Base-by-base conservation (phyloP, 2,888 invertebrate genomes). In the Periphyllus acericola region DNA sequence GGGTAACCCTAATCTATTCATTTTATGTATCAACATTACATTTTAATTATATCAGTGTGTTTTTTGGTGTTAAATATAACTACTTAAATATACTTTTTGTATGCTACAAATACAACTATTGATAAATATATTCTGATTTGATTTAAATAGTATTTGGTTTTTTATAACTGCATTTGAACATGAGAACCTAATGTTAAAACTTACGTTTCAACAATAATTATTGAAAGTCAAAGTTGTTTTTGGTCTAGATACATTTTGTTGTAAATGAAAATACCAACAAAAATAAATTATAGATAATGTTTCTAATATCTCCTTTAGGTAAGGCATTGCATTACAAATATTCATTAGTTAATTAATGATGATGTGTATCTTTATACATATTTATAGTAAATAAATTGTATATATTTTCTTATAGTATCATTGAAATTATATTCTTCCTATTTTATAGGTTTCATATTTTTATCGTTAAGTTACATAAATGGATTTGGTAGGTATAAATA, bases 251-350 rank as follows among this genome's bases (percentile, higher is more conserved):
- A 60, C 25, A 19, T 55, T 21, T 21, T 60, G 60, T 21, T 60
- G 60, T 21, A 60, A 55, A 6, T 46, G 5, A 11, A 84, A 76
- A 25, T 32, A 36, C 17, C 40, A 74, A 32, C 32, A 83, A 36
- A 52, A 29, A 71, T 29, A 1, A 40, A 78, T 32, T 52, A 52
- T 68, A 76, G 66, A n/a, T 34, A 75, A 60, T 11, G 60, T 66
- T 32, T 34, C 29, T 9, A 14, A 46, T 32, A 60, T 75, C 55
- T 72, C 4, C 14, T 60, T 32, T 84, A 34, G 68, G 76, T 85
- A 85, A 76, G 60, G 76, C 68, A 78, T 85, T 71, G 34, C 17
- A 46, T 85, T 78, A 40, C 52, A 46, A 76, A 66, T 84, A 84
- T 66, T 32, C 66, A 46, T 76, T 75, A 75, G 29, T 60, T 32